Percentiles rank a stretch among this genome's conserved stretches.
Conservation (phyloP, 2,113 vertebrate species). For the Macrotus californicus region DNA sequence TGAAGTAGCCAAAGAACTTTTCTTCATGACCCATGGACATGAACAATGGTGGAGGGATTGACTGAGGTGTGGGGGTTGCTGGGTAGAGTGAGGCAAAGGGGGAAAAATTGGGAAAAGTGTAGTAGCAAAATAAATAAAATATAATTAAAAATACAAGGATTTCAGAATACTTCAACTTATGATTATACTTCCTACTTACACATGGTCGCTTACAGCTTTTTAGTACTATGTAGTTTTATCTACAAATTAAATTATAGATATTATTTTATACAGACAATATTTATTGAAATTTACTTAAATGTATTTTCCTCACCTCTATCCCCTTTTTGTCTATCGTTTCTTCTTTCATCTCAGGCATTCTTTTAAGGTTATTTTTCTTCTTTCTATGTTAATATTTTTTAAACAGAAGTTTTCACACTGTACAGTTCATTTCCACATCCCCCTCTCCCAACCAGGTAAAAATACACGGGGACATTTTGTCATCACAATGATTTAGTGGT, state of each 20-base stretch:
- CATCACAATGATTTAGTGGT: neutral
- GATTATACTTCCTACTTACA: neutral
- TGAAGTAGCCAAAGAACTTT: too few relatives aligned
- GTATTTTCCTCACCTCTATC: neutral
- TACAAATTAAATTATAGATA: neutral
- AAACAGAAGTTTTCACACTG: neutral
- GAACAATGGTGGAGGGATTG: too few relatives aligned
- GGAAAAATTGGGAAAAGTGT: too few relatives aligned
- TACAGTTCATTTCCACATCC: neutral
- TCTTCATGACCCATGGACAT: too few relatives aligned
- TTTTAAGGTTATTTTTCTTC: neutral
- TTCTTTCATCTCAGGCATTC: neutral
- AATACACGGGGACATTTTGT: neutral
- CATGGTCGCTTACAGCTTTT: neutral
- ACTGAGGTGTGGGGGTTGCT: too few relatives aligned
- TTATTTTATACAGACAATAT: neutral
- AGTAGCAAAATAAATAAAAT: too few relatives aligned
- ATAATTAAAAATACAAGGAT: neutral
- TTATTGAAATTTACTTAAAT: neutral
- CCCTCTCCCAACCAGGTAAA: neutral
- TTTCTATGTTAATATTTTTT: neutral
- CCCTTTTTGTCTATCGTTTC: neutral
- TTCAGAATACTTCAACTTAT: neutral
- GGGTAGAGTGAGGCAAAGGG: too few relatives aligned
- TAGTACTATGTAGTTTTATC: neutral